Conservation (phyloP, 1,140 invertebrate genomes). For the Ectropis grisescens region DNA sequence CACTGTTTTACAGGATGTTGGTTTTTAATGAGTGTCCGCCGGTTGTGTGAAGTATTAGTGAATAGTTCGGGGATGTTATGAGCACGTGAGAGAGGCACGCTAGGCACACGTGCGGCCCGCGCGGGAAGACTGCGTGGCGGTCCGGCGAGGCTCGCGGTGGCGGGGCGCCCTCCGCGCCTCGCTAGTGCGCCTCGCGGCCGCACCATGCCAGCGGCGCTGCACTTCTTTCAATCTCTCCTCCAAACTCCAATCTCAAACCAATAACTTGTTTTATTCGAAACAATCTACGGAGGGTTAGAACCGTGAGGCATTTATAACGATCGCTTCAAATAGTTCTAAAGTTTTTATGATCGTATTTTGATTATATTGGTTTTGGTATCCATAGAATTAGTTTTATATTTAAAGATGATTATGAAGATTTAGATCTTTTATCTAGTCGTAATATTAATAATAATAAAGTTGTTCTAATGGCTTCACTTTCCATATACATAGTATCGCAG, state of each 20-base stretch:
- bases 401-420: too few relatives aligned
- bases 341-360: too few relatives aligned
- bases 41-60: conserved; percentile 23
- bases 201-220: conserved; percentile 36
- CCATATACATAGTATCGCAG: too few relatives aligned
- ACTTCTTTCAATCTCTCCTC: conserved; percentile 11
- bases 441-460: too few relatives aligned
- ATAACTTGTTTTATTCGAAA: too few relatives aligned
- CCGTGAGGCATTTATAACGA: too few relatives aligned
- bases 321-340: too few relatives aligned
- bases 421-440: too few relatives aligned
- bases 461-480: too few relatives aligned
- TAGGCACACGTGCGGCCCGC: conserved; percentile 59
- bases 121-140: conserved; percentile 68
- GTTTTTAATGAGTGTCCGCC: conserved; percentile 16
- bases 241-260: not conserved
- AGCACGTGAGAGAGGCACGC: conserved; percentile 33
- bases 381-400: too few relatives aligned
- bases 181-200: conserved; percentile 27
- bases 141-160: conserved; percentile 45
- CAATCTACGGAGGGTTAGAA: too few relatives aligned
- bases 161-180: conserved; percentile 20
- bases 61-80: conserved; percentile 23
- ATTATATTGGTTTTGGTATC: too few relatives aligned
- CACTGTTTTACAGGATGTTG: conserved; percentile 26